phyloP scores from a whole-genome alignment of 1,140 invertebrate species.

The Homarus americanus region DNA sequence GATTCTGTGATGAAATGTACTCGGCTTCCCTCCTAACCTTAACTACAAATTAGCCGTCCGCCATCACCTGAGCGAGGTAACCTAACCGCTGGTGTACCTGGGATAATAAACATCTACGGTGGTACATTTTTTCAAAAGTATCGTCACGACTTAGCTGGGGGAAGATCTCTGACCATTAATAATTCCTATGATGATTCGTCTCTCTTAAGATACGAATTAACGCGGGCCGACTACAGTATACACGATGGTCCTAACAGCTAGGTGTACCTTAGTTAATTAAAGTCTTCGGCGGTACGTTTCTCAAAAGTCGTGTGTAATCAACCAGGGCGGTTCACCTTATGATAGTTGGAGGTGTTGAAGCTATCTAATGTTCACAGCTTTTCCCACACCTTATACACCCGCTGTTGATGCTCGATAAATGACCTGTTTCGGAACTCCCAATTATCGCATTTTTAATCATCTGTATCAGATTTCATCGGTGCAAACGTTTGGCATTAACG shows the following conservation, averaged over 20 bases:
- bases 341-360: slow-evolving; percentile 58
- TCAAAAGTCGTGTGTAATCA: slow-evolving; percentile 66
- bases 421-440: neutral
- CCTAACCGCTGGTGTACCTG: slow-evolving; percentile 36
- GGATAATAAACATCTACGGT: slow-evolving; percentile 47
- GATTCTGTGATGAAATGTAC: slow-evolving; percentile 49
- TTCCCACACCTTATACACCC: slow-evolving; percentile 40
- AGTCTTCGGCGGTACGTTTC: slow-evolving; percentile 35
- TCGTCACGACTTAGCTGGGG: slow-evolving; percentile 37
- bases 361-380: slow-evolving; percentile 59
- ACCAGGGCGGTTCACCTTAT: slow-evolving; percentile 51
- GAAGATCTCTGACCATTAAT: neutral
- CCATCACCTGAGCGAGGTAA: slow-evolving; percentile 17
- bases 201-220: slow-evolving; percentile 35
- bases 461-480: neutral
- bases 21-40: neutral
- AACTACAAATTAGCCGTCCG: neutral
- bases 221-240: slow-evolving; percentile 5
- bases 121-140: slow-evolving; percentile 52
- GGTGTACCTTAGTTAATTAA: slow-evolving; percentile 32
- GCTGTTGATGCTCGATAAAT: slow-evolving; percentile 27
- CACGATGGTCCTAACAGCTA: slow-evolving; percentile 28
- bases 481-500: neutral
- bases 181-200: slow-evolving; percentile 39
- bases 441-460: neutral